phyloP scores from a whole-genome alignment of 2,888 invertebrate species.

The Agrypnus murinus region DNA sequence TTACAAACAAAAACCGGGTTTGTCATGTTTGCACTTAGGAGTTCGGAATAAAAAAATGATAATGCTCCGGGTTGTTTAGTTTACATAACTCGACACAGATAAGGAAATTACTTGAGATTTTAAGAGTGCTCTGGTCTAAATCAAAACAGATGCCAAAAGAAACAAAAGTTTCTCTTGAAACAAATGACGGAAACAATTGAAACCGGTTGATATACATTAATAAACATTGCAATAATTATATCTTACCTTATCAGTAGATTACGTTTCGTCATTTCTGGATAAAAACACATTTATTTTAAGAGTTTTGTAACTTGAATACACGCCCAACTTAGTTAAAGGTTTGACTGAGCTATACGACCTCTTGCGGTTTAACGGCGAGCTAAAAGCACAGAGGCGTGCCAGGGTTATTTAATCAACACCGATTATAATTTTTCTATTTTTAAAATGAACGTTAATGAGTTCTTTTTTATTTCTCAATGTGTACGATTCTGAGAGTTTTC shows the following conservation, averaged over 20 bases:
- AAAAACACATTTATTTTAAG: conserved; percentile 66
- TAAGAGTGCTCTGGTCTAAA: conserved; percentile 11
- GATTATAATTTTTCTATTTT: conserved; percentile 33
- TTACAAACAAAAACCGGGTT: background rate
- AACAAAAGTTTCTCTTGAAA: conserved; percentile 53
- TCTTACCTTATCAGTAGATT: conserved; percentile 63
- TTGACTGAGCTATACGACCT: conserved; percentile 65
- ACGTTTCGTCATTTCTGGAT: conserved; percentile 66
- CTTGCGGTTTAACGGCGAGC: conserved; percentile 53
- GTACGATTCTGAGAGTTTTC: too few relatives aligned
- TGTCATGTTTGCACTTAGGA: background rate
- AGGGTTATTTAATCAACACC: conserved; percentile 40
- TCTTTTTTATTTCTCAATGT: background rate
- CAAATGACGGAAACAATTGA: conserved; percentile 27
- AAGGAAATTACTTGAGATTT: conserved; percentile 20
- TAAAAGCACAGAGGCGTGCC: conserved; percentile 54
- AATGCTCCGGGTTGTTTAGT: conserved; percentile 5
- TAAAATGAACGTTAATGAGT: conserved; percentile 3
- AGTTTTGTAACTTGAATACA: conserved; percentile 64
- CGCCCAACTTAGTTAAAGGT: conserved; percentile 68
- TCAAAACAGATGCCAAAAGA: conserved; percentile 65
- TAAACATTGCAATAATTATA: conserved; percentile 41
- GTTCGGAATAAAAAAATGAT: background rate
- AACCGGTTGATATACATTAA: background rate
- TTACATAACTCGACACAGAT: conserved; percentile 21